Evolutionary conservation across 2,888 invertebrate genomes (phyloP).

Genomic region (Sminthurides aquaticus): DNA sequence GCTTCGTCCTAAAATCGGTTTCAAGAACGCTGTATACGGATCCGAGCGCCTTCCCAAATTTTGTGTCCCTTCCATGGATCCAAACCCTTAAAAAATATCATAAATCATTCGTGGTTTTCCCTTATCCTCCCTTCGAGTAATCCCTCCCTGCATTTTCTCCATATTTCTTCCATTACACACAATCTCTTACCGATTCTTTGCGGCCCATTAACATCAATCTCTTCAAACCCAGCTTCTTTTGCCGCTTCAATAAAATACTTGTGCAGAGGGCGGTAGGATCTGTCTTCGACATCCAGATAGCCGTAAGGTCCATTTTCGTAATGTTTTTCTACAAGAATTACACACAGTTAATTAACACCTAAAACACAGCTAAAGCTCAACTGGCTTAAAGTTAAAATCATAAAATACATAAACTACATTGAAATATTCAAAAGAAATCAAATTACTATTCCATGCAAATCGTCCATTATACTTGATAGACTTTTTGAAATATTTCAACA

Average conservation of each 20-base stretch:
- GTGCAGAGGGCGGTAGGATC: constrained; percentile 1
- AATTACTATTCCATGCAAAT: not conserved
- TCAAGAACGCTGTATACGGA: not conserved
- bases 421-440: no score
- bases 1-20: constrained; percentile 3
- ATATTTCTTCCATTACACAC: no score
- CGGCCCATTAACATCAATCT: constrained; percentile 30
- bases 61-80: constrained; percentile 8
- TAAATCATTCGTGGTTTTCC: no score
- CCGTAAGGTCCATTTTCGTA: constrained; percentile 6
- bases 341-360: not conserved
- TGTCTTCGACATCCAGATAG: constrained; percentile 4
- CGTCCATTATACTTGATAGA: not conserved
- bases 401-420: no score
- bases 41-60: not conserved
- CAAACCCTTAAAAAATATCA: no score
- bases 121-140: no score
- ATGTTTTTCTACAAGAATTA: not conserved
- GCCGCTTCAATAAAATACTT: constrained; percentile 29
- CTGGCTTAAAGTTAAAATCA: no score
- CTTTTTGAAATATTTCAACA: constrained; percentile 2
- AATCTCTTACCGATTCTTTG: constrained; percentile 26
- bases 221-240: constrained; percentile 26
- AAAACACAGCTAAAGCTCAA: not conserved
- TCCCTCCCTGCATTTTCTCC: no score